Evolutionary conservation across 2,797 vertebrate genomes (phyloP).

Genomic region (Danio albolineatus): DNA sequence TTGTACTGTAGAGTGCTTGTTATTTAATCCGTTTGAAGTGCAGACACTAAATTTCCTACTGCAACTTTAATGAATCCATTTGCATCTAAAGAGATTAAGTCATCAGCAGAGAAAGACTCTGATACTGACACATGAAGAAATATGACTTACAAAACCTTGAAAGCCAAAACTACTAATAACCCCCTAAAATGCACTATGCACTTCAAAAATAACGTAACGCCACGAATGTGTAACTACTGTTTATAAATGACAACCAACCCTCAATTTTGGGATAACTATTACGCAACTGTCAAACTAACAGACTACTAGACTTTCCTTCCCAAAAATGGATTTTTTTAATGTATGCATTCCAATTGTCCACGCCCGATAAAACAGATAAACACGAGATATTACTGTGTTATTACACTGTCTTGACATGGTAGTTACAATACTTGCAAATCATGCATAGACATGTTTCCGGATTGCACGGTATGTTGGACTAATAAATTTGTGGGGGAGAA

Average conservation of each 20-base stretch:
- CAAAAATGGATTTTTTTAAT: background rate
- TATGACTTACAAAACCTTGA: background rate
- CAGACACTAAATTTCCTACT: conserved; percentile 46
- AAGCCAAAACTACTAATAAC: background rate
- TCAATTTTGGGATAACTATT: background rate
- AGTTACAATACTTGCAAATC: conserved; percentile 1
- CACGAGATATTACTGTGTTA: background rate
- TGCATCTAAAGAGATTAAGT: conserved; percentile 35
- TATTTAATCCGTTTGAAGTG: conserved; percentile 45
- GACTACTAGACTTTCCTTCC: background rate
- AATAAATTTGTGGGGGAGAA: background rate
- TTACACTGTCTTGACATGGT: conserved; percentile 2
- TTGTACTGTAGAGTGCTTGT: conserved; percentile 33
- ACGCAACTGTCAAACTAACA: background rate
- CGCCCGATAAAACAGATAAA: conserved; percentile 4
- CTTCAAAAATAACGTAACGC: background rate
- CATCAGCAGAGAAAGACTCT: background rate
- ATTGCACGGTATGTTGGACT: background rate
- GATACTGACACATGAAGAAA: background rate
- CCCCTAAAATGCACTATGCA: background rate
- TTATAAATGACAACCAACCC: background rate
- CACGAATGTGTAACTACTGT: background rate
- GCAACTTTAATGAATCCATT: conserved; percentile 47
- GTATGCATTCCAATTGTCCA: background rate
- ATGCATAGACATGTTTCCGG: conserved; percentile 19